Conservation (phyloP, 2,113 vertebrate genomes). For the Sigmodon hispidus region DNA sequence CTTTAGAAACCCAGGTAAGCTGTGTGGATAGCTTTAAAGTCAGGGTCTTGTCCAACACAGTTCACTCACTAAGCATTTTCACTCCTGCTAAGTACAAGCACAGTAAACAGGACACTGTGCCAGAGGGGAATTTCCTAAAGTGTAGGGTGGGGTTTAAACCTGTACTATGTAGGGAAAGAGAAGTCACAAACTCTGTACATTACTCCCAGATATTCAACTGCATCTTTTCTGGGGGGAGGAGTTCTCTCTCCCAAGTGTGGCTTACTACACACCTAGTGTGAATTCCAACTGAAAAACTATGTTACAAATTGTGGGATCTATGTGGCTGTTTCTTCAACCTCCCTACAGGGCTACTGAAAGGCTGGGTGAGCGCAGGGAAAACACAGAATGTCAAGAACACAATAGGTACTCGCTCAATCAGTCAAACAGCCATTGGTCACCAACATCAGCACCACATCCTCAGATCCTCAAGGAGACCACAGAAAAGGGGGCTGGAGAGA, state of each 20-base stretch:
- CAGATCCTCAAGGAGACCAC: neutral
- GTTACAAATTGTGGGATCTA: neutral
- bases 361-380: neutral
- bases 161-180: neutral
- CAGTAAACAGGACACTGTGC: neutral
- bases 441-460: neutral
- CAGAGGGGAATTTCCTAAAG: neutral
- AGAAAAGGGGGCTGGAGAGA: neutral
- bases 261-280: neutral
- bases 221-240: accelerated
- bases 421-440: neutral
- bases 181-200: neutral
- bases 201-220: neutral
- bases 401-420: neutral
- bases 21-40: neutral
- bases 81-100: neutral
- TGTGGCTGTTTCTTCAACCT: neutral
- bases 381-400: too few species aligned
- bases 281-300: neutral
- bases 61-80: conserved; percentile 13
- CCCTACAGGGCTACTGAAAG: neutral
- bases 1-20: neutral
- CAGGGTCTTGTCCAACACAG: neutral
- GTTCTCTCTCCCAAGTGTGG: neutral
- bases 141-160: neutral